Base-by-base conservation (phyloP, 2,888 invertebrate species). In the Leptinotarsa rubiginosa region DNA sequence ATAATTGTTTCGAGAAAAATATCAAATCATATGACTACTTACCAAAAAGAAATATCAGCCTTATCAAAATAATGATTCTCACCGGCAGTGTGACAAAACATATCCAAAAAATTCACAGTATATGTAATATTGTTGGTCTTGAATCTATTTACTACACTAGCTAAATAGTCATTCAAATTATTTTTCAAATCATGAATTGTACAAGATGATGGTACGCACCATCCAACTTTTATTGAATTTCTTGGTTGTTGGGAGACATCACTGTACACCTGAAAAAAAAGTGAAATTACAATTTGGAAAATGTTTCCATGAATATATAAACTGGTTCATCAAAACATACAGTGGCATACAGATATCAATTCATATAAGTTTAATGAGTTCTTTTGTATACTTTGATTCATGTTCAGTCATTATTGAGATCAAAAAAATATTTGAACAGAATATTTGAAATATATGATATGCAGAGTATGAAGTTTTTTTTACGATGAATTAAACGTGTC, bases 191-290 rank as follows among this genome's bases (percentile, higher is more conserved):
- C 86, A 22, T 79, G 69, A 2, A 79, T 67, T 4, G 85, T 79
- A 77, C 88, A 88, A 4, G 87, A 86, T 12, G 87, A 84, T 20
- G 88, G 87, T 41, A 87, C 76, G 69, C 88, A 88, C 85, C 87
- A 86, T 16, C 86, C 88, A 62, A 86, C 71, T 70, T 86, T 82
- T 4, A 85, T 81, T 1, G 82, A 77, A 77, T 87, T 83, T 77
- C 87, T 78, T 1, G 84, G 77, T 77, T 85, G 84, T 74, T 87
- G 83, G 0, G 87, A 85, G 65, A 79, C 79, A 77, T 87, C 87
- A 54, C 81, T 70, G 18, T 82, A 83, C 79, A 80, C 81, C 85
- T 85, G 75, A 62, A 83, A 81, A 68, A 73, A 56, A 64, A 5
- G 3, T 13, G 4, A 49, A 41, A 41, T 41, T 41, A 41, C 10